Evolutionary conservation across 2,113 vertebrate species (phyloP).

Genomic region (Vulpes ferrilata): DNA sequence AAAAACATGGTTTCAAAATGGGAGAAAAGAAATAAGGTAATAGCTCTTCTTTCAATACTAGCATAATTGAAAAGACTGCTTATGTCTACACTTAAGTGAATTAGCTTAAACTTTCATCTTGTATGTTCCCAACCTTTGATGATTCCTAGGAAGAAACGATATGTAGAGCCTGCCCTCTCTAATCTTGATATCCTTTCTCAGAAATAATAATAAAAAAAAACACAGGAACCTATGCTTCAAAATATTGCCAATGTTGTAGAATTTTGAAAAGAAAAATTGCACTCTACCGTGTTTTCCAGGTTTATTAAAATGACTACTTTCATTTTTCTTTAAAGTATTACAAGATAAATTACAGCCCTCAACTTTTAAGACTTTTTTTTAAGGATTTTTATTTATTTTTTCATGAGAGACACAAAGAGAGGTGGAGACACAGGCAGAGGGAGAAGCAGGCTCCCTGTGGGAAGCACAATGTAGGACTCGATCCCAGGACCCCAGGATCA

Average conservation of each 20-base stretch:
- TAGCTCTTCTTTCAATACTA: background rate
- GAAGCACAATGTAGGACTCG: too few species aligned
- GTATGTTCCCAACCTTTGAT: background rate
- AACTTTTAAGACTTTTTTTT: background rate
- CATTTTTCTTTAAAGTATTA: background rate
- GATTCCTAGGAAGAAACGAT: background rate
- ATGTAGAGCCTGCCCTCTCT: background rate
- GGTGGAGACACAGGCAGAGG: too few species aligned
- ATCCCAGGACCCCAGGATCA: too few species aligned
- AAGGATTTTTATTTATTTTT: too few species aligned
- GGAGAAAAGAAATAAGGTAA: background rate
- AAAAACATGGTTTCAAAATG: conserved; percentile 4
- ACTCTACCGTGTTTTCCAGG: background rate
- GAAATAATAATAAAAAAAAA: background rate
- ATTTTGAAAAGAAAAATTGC: background rate
- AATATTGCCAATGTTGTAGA: background rate
- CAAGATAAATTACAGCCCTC: background rate
- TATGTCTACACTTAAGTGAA: background rate
- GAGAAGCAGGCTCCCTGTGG: too few species aligned
- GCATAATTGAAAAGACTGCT: background rate
- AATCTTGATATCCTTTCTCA: background rate
- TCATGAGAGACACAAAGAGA: too few species aligned
- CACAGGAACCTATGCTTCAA: background rate
- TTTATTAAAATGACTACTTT: background rate
- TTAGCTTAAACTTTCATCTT: background rate